Evolutionary conservation across 2,113 vertebrate species (phyloP).

Genomic region (Grammomys dolichurus): DNA sequence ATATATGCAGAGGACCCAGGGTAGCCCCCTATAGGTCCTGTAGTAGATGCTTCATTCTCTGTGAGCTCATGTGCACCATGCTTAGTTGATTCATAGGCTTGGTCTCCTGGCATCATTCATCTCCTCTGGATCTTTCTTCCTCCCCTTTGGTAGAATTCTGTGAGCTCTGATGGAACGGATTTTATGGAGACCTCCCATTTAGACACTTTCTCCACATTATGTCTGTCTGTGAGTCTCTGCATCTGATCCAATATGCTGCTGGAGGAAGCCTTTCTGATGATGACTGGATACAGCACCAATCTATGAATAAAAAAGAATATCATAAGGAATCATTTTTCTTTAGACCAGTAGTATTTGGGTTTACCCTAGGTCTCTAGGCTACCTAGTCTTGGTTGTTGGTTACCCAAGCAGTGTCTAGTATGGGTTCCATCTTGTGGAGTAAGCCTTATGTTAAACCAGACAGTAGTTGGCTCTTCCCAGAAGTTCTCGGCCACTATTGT

Average conservation of each 20-base stretch:
- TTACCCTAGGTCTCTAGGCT: neutral
- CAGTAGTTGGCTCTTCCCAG: neutral
- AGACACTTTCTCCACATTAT: neutral
- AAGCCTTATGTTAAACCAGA: neutral
- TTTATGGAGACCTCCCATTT: neutral
- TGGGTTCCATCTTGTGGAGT: neutral
- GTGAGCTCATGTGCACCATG: neutral
- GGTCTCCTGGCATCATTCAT: neutral
- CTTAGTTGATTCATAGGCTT: no score
- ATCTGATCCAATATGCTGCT: neutral
- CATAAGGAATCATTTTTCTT: neutral
- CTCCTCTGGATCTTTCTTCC: neutral
- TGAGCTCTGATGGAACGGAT: neutral
- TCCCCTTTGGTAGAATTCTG: neutral
- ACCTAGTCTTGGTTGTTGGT: neutral
- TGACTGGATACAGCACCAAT: neutral
- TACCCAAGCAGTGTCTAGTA: neutral
- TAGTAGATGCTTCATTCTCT: neutral
- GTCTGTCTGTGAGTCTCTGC: neutral
- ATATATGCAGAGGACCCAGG: neutral
- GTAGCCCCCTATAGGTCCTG: fast-evolving
- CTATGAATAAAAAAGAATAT: neutral
- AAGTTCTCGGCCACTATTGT: no score
- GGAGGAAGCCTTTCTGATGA: neutral
- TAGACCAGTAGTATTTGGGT: neutral